A percentile compares a stretch with the other conserved stretches of the same genome.
phyloP scores from a whole-genome alignment of 1,140 invertebrate species.

The Neodiprion virginianus region DNA sequence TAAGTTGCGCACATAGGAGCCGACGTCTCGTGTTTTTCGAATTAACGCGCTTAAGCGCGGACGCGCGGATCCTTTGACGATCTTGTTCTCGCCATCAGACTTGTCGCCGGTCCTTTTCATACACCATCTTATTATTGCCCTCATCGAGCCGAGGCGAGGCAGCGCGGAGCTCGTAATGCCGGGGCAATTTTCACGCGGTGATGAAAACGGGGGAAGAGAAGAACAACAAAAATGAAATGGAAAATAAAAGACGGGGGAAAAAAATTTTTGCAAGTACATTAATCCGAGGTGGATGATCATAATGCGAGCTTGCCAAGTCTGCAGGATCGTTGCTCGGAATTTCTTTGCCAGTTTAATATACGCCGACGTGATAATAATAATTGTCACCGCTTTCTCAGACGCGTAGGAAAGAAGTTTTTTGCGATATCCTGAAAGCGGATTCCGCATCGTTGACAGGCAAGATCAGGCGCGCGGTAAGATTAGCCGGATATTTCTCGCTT shows the following conservation, averaged over 20 bases:
- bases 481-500: slow-evolving; percentile 18
- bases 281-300: not conserved
- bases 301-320: too few relatives aligned
- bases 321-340: not conserved
- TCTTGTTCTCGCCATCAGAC: slow-evolving; percentile 48
- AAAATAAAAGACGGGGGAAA: too few relatives aligned
- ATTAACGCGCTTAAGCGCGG: not conserved
- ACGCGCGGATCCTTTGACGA: slow-evolving; percentile 39
- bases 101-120: slow-evolving; percentile 32
- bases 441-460: slow-evolving; percentile 24
- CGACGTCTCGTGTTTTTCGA: not conserved
- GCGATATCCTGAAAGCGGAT: not conserved
- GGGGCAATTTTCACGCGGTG: not conserved
- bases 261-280: not conserved
- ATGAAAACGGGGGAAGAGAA: too few relatives aligned
- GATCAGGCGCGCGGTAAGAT: slow-evolving; percentile 23
- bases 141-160: not conserved
- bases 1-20: not conserved
- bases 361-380: not conserved
- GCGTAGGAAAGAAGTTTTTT: not conserved
- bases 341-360: not conserved
- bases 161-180: not conserved
- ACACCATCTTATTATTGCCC: not conserved
- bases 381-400: not conserved
- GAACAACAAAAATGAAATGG: too few relatives aligned